Evolutionary conservation across 2,113 vertebrate species (phyloP).

Genomic region (Gopherus flavomarginatus): DNA sequence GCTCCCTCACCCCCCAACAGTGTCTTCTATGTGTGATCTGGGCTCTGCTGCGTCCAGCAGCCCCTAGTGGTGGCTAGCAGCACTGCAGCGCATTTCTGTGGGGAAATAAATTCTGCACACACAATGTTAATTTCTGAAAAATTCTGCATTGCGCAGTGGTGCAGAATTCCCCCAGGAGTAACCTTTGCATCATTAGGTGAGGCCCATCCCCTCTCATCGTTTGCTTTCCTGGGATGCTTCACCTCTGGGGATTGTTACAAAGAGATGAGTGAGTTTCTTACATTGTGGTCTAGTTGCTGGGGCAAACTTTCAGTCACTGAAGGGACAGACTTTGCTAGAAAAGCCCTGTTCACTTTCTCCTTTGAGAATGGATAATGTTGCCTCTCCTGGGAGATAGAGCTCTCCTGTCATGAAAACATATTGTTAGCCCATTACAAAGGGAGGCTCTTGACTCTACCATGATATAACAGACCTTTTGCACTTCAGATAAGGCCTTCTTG

Average conservation of each 20-base stretch:
- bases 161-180: too few relatives aligned
- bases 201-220: not conserved
- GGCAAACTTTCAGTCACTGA: not conserved
- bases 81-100: too few relatives aligned
- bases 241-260: not conserved
- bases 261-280: not conserved
- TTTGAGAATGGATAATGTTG: not conserved
- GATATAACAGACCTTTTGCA: not conserved
- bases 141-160: too few relatives aligned
- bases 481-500: not conserved
- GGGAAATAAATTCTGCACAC: too few relatives aligned
- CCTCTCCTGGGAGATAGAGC: not conserved
- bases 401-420: not conserved
- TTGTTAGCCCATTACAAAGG: not conserved
- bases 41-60: too few relatives aligned
- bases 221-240: not conserved
- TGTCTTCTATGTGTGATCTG: too few relatives aligned
- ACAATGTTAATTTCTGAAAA: too few relatives aligned
- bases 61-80: too few relatives aligned
- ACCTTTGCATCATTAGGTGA: not conserved
- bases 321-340: not conserved
- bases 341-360: not conserved
- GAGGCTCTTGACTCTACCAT: not conserved
- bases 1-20: too few relatives aligned
- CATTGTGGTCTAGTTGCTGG: not conserved